Percentiles rank a stretch among this genome's conserved stretches.
Conservation (phyloP, 2,113 vertebrate genomes). For the Megaleporinus macrocephalus region DNA sequence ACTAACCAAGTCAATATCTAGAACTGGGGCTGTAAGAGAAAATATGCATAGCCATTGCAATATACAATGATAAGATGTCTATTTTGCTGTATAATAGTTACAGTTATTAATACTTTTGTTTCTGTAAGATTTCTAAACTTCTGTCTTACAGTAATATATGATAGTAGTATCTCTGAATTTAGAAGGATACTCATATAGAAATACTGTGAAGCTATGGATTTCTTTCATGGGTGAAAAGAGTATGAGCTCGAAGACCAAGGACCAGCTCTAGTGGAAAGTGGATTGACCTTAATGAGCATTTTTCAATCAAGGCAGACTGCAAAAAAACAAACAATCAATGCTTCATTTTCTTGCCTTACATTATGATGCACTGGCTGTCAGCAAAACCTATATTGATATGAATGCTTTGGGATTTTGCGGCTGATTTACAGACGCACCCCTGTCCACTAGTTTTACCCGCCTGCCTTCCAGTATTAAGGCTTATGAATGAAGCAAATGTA, state of each 20-base stretch:
- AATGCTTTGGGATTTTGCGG: neutral
- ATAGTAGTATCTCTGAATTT: no score
- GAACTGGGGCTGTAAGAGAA: no score
- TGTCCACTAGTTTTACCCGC: neutral
- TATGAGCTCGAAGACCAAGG: neutral
- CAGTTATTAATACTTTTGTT: no score
- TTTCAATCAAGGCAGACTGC: neutral
- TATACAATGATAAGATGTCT: no score
- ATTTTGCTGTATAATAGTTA: no score
- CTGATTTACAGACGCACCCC: neutral
- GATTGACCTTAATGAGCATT: neutral
- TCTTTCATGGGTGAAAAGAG: neutral
- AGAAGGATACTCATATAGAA: no score
- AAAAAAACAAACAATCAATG: slow-evolving; percentile 5
- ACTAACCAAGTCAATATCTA: no score
- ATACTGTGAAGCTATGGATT: neutral
- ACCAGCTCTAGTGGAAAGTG: neutral
- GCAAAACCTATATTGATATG: neutral
- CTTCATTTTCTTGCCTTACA: neutral
- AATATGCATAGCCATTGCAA: no score
- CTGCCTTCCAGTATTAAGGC: neutral
- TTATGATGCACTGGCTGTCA: slow-evolving; percentile 10
- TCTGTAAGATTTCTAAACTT: no score
- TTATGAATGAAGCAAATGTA: neutral
- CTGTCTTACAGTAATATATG: no score